A percentile compares a stretch with the other conserved stretches of the same genome.
Evolutionary conservation across 2,113 vertebrate genomes (phyloP).

Genomic region (Myiozetetes cayanensis): DNA sequence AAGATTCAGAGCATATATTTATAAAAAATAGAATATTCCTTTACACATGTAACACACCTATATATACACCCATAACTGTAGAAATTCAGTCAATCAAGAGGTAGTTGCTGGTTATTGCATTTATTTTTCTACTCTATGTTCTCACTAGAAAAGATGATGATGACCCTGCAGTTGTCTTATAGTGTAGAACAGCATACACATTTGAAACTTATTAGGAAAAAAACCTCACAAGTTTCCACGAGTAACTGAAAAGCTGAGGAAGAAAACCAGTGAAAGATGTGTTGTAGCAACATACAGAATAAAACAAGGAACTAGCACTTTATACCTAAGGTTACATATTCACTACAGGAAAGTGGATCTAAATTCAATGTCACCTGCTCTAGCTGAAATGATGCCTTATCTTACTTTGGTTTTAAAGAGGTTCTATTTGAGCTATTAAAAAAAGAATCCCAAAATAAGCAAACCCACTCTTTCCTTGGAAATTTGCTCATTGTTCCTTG

Average conservation of each 20-base stretch:
- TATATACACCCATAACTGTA: neutral
- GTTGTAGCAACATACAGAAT: neutral
- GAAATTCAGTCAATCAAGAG: neutral
- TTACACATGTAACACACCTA: neutral
- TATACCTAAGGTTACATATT: neutral
- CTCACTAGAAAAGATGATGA: neutral
- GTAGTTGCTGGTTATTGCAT: neutral
- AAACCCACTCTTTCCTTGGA: neutral
- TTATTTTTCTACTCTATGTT: neutral
- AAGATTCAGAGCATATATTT: neutral
- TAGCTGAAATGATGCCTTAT: fast-evolving
- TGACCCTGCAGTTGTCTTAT: neutral
- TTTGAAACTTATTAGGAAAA: neutral
- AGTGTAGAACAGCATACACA: neutral
- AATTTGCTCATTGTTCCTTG: neutral
- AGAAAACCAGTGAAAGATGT: neutral
- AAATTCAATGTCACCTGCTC: neutral
- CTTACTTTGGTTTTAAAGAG: neutral
- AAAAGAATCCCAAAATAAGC: neutral
- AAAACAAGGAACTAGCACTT: neutral
- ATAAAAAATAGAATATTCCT: neutral
- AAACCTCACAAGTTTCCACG: neutral
- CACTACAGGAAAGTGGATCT: neutral
- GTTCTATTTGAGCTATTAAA: neutral
- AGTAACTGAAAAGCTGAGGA: neutral